Evolutionary conservation across 2,797 vertebrate genomes (phyloP), one percentile per base, ranked within the genome.

Genomic region (Danio albolineatus): DNA sequence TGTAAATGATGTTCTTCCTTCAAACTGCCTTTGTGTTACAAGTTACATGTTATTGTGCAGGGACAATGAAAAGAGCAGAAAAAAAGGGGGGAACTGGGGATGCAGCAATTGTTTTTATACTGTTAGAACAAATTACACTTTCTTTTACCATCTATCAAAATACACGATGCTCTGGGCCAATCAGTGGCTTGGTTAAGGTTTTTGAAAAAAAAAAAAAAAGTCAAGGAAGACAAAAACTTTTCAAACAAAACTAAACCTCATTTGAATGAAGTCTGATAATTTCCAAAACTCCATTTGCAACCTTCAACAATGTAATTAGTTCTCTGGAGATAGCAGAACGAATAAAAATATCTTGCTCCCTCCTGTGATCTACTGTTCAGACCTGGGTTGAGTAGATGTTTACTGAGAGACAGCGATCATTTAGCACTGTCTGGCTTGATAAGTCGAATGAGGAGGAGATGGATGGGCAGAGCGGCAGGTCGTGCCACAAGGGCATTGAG

Each of bases 381-480:
- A 49, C 39, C 19, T 46, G 70, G 49, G 36, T 53, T 44, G 46
- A 61, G 56, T 61, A 62, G 66, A 70, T 62, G 76, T 71, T 71
- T 71, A 48, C 46, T 53, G 64, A 43, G 57, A 78, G 56, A 78
- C 76, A 61, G 56, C 38, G 2, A 53, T 43, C 76, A 78, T 78
- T 78, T 70, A 62, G 49, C 76, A 78, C 56, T 60, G 76, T 78
- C 76, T 61, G 66, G 19, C 9, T 78, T 78, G 76, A 78, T 71
- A 61, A 51, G 66, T 71, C 43, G 76, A 71, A 71, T n/a, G 66
- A 71, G 76, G 38, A 36, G 44, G 57, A 71, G 88, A 91, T 89
- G 88, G 90, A 93, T 90, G 87, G 80, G 77, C 73, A 83, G 85
- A 78, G 87, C 82, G 85, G 85, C 85, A 89, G 87, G 90, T 91